Percentiles rank a stretch among this genome's conserved stretches.
These are phyloP conservation scores for Drosophila monieri DNA, from an alignment of 2,888 invertebrate species.

Conservation along the genomic window DNA sequence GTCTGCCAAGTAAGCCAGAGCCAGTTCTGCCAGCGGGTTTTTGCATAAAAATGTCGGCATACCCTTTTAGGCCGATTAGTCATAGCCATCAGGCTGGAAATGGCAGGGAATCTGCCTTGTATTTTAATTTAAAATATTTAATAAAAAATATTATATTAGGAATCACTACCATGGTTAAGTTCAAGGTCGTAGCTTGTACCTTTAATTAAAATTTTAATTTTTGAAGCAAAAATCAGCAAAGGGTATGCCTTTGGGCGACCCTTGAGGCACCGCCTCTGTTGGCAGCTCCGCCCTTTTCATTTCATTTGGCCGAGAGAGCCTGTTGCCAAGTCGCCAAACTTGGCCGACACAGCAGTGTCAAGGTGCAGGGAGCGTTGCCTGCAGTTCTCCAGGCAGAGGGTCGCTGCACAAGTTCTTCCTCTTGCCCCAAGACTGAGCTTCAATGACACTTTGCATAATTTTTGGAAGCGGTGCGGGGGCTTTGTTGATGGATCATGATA, in stretches of 20 bases:
- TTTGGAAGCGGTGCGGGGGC: constrained; percentile 20
- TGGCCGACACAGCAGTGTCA: constrained; percentile 64
- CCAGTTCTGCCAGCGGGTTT: constrained; percentile 59
- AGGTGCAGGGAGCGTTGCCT: constrained; percentile 77
- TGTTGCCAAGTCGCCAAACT: constrained; percentile 52
- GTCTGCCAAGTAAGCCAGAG: constrained; percentile 14
- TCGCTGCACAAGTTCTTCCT: constrained; percentile 67
- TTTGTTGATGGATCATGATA: constrained; percentile 58
- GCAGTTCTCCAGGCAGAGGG: constrained; percentile 42
- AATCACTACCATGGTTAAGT: constrained; percentile 17
- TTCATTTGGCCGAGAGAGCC: constrained; percentile 17
- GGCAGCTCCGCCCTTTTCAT: constrained; percentile 3
- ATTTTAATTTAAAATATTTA: background rate
- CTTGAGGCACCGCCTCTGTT: background rate
- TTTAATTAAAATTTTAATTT: constrained; percentile 22
- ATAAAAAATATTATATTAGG: constrained; percentile 1
- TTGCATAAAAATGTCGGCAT: constrained; percentile 31
- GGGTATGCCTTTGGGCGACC: constrained; percentile 18
- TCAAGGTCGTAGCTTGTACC: constrained; percentile 26
- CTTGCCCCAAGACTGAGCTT: constrained; percentile 6
- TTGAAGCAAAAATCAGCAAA: constrained; percentile 3
- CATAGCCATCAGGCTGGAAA: background rate
- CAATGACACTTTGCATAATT: constrained; percentile 66
- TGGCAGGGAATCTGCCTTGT: no score
- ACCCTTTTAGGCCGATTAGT: constrained; percentile 25